These are phyloP conservation scores for Thalpophila matura DNA, from an alignment of 2,888 invertebrate genomes.

Conservation along the genomic window DNA sequence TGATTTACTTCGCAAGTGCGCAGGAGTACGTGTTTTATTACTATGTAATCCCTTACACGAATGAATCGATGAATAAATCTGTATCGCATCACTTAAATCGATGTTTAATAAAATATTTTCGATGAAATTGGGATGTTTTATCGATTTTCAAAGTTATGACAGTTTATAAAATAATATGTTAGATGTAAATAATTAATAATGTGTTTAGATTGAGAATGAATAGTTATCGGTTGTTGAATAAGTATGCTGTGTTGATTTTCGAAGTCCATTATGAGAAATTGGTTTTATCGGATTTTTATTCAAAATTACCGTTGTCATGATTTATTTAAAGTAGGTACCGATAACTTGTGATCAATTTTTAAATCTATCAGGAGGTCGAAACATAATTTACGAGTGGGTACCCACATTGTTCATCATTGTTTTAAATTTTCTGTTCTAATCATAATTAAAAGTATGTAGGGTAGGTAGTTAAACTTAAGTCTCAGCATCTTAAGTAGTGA, in stretches of 20 bases:
- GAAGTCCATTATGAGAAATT: neutral
- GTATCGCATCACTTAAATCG: slow-evolving; percentile 35
- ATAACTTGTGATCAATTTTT: no score
- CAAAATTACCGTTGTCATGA: no score
- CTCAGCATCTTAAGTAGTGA: no score
- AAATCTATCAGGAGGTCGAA: no score
- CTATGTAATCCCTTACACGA: slow-evolving; percentile 63
- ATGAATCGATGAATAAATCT: slow-evolving; percentile 45
- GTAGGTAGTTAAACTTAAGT: no score
- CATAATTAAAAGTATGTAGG: no score
- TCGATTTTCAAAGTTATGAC: neutral
- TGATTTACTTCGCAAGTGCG: slow-evolving; percentile 66
- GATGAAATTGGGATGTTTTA: neutral
- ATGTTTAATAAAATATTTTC: slow-evolving; percentile 23
- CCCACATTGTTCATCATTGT: no score
- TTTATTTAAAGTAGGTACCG: no score
- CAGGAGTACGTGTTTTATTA: slow-evolving; percentile 58
- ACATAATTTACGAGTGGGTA: no score
- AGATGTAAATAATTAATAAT: slow-evolving; percentile 1
- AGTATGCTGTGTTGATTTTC: slow-evolving; percentile 28
- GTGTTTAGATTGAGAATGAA: slow-evolving; percentile 22
- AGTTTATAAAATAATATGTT: slow-evolving; percentile 1
- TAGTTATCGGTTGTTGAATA: slow-evolving; percentile 27
- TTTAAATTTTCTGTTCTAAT: no score
- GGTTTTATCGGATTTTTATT: neutral